Evolutionary conservation across 2,888 invertebrate species (phyloP).

Genomic region (Rotaria socialis): DNA sequence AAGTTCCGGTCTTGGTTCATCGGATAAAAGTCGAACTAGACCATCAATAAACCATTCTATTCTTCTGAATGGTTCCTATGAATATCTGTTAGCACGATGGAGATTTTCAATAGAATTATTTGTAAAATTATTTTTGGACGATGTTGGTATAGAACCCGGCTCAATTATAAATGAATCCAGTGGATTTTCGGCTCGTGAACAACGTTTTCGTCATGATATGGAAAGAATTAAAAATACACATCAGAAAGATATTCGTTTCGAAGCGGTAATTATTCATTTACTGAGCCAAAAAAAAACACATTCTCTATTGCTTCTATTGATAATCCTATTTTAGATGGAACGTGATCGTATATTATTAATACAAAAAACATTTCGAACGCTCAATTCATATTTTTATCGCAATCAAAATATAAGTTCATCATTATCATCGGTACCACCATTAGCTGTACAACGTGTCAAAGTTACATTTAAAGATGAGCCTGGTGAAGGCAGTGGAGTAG

Average conservation of each 20-base stretch:
- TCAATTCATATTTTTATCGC: conserved; percentile 68
- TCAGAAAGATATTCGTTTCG: conserved; percentile 42
- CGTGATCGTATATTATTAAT: conserved; percentile 81
- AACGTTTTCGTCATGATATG: conserved; percentile 92
- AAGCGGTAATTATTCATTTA: conserved; percentile 49
- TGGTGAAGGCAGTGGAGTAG: conserved; percentile 96
- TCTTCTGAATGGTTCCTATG: conserved; percentile 67
- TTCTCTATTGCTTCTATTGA: too few species aligned
- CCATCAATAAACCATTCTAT: neutral
- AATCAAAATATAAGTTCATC: conserved; percentile 68
- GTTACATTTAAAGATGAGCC: conserved; percentile 98
- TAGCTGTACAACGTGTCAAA: conserved; percentile 89
- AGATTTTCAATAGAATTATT: conserved; percentile 84
- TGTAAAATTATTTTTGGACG: conserved; percentile 92
- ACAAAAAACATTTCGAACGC: conserved; percentile 87
- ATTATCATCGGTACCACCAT: conserved; percentile 69
- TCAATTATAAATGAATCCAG: conserved; percentile 92
- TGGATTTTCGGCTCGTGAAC: conserved; percentile 93
- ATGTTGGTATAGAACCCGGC: conserved; percentile 89
- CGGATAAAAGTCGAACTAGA: neutral
- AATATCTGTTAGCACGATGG: conserved; percentile 87
- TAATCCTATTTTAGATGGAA: conserved; percentile 70
- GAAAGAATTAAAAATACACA: conserved; percentile 76
- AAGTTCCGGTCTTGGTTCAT: neutral
- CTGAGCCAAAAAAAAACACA: too few species aligned